phyloP scores from a whole-genome alignment of 2,797 vertebrate species.

The Sparidentex hasta region DNA sequence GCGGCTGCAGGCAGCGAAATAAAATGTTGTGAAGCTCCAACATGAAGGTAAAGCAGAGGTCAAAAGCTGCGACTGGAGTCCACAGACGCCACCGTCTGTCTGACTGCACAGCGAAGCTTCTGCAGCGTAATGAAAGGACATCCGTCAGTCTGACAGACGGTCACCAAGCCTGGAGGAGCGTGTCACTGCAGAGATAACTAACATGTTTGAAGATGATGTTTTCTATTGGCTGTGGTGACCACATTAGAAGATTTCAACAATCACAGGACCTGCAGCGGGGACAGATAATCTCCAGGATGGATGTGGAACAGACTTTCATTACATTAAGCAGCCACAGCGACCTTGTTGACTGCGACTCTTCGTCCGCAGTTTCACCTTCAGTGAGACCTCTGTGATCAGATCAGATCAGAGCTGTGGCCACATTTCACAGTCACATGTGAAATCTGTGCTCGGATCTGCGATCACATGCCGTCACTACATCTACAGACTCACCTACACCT shows the following conservation, averaged over 20 bases:
- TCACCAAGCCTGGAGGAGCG: slow-evolving; percentile 35
- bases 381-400: not conserved
- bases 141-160: slow-evolving; percentile 25
- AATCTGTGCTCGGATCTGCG: not conserved
- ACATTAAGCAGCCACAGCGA: slow-evolving; percentile 18
- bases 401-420: not conserved
- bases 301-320: slow-evolving; percentile 51
- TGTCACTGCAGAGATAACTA: slow-evolving; percentile 5
- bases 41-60: slow-evolving; percentile 24
- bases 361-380: slow-evolving; percentile 7
- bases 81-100: not conserved
- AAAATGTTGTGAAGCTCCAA: not conserved
- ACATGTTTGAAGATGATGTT: not conserved
- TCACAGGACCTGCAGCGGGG: slow-evolving; percentile 22
- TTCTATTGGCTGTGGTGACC: not conserved
- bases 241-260: not conserved
- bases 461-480: not conserved
- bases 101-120: not conserved
- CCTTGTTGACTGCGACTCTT: slow-evolving; percentile 7
- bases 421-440: not conserved
- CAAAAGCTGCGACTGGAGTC: slow-evolving; percentile 21
- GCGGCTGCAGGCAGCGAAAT: slow-evolving; percentile 25
- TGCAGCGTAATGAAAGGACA: slow-evolving; percentile 40
- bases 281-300: slow-evolving; percentile 47
- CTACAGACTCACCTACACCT: not conserved